phyloP scores from a whole-genome alignment of 1,140 invertebrate species.

The Apis cerana region DNA sequence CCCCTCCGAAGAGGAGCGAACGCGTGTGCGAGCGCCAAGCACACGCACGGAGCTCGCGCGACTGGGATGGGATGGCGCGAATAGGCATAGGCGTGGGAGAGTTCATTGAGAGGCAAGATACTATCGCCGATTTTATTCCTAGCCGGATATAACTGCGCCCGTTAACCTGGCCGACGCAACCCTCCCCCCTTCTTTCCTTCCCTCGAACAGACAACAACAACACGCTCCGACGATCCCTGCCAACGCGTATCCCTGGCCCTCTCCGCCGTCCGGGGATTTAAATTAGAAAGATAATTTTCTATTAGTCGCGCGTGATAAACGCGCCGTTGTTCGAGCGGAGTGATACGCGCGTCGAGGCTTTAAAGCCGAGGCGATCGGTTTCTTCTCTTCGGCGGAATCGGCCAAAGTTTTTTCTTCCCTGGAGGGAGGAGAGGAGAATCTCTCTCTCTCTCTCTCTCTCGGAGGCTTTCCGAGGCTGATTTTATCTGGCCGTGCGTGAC shows the following conservation, averaged over 20 bases:
- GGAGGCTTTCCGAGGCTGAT: conserved; percentile 24
- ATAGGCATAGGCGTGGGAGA: conserved; percentile 80
- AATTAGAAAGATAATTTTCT: conserved; percentile 70
- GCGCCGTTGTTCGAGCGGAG: conserved; percentile 56
- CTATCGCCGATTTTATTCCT: conserved; percentile 81
- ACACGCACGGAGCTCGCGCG: conserved; percentile 33
- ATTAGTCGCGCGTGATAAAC: conserved; percentile 67
- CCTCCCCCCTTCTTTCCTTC: not conserved
- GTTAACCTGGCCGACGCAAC: conserved; percentile 64
- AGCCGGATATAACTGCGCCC: conserved; percentile 77
- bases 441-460: no score
- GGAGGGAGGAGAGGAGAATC: not conserved
- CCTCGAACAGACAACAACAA: no score
- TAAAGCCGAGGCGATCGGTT: not conserved
- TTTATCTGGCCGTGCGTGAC: conserved; percentile 46
- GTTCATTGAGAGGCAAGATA: conserved; percentile 81
- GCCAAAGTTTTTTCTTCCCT: not conserved
- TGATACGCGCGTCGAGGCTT: conserved; percentile 31
- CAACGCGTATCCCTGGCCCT: no score
- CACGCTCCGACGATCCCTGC: not conserved
- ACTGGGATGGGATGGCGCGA: conserved; percentile 32
- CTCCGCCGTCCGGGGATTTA: conserved; percentile 46
- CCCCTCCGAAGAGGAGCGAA: not conserved
- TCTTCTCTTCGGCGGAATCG: not conserved
- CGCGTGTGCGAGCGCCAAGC: conserved; percentile 57